Evolutionary conservation across 1,140 invertebrate genomes (phyloP).

Genomic region (Venturia canescens): DNA sequence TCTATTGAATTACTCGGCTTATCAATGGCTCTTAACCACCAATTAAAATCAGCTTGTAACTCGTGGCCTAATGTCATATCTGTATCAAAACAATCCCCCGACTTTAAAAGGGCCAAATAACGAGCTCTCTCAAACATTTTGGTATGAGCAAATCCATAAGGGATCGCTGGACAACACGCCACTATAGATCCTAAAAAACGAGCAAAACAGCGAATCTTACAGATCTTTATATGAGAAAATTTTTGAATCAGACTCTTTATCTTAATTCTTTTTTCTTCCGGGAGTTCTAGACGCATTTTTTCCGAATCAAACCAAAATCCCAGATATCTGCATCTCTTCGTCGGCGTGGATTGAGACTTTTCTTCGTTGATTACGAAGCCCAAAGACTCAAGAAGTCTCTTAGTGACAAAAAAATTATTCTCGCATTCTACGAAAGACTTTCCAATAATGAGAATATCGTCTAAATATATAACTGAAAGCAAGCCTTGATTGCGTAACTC

Average conservation of each 20-base stretch:
- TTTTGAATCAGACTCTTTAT: neutral
- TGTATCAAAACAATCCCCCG: too few species aligned
- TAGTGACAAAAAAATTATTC: slow-evolving; percentile 22
- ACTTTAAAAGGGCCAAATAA: too few species aligned
- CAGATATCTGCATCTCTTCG: slow-evolving; percentile 38
- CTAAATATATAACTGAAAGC: slow-evolving; percentile 46
- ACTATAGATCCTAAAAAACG: slow-evolving; percentile 35
- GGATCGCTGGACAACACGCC: slow-evolving; percentile 39
- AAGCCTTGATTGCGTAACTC: slow-evolving; percentile 11
- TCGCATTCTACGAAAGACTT: slow-evolving; percentile 25
- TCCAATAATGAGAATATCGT: slow-evolving; percentile 42
- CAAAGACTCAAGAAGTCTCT: slow-evolving; percentile 11
- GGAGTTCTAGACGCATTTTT: slow-evolving; percentile 17
- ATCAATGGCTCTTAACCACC: slow-evolving; percentile 35
- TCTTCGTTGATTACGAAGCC: slow-evolving; percentile 49
- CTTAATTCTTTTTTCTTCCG: slow-evolving; percentile 25
- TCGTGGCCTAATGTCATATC: too few species aligned
- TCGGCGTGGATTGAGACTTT: slow-evolving; percentile 37
- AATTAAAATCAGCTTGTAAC: slow-evolving; percentile 37
- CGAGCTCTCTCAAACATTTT: slow-evolving; percentile 43
- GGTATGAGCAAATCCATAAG: slow-evolving; percentile 41
- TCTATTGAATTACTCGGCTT: slow-evolving; percentile 34
- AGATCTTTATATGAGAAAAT: neutral
- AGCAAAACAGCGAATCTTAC: slow-evolving; percentile 45
- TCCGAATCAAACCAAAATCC: slow-evolving; percentile 46